These are phyloP conservation scores for Incurvaria masculella DNA, from an alignment of 2,888 invertebrate species.

Conservation along the genomic window DNA sequence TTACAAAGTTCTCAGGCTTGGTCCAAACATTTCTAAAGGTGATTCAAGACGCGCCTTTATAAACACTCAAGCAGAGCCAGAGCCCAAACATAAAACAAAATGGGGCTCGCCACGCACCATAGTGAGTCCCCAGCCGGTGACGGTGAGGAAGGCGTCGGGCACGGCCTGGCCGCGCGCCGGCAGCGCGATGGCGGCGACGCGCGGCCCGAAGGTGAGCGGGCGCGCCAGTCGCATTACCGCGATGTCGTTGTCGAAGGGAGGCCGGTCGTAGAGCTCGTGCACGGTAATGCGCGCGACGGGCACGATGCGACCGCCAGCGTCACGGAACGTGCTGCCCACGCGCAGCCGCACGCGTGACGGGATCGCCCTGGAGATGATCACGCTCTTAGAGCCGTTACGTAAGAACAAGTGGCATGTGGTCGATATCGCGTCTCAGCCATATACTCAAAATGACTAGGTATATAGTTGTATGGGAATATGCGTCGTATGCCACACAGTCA, in stretches of 20 bases:
- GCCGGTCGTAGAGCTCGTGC: slow-evolving; percentile 38
- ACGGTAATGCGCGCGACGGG: slow-evolving; percentile 35
- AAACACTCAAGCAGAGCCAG: not conserved
- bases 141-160: slow-evolving; percentile 40
- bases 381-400: too few species aligned
- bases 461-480: too few species aligned
- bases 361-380: slow-evolving; percentile 21
- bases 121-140: slow-evolving; percentile 50
- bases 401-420: too few species aligned
- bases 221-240: slow-evolving; percentile 35
- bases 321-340: slow-evolving; percentile 44
- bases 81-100: not conserved
- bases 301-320: slow-evolving; percentile 43
- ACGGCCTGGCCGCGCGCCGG: slow-evolving; percentile 33
- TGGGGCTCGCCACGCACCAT: slow-evolving; percentile 24
- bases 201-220: slow-evolving; percentile 30
- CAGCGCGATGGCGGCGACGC: slow-evolving; percentile 33
- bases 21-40: too few species aligned
- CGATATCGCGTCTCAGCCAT: too few species aligned
- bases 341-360: slow-evolving; percentile 34
- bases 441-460: too few species aligned
- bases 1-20: too few species aligned
- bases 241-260: slow-evolving; percentile 45
- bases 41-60: not conserved
- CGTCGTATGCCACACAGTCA: too few species aligned